phyloP scores from a whole-genome alignment of 2,888 invertebrate species.

The Chloroclysta siterata region DNA sequence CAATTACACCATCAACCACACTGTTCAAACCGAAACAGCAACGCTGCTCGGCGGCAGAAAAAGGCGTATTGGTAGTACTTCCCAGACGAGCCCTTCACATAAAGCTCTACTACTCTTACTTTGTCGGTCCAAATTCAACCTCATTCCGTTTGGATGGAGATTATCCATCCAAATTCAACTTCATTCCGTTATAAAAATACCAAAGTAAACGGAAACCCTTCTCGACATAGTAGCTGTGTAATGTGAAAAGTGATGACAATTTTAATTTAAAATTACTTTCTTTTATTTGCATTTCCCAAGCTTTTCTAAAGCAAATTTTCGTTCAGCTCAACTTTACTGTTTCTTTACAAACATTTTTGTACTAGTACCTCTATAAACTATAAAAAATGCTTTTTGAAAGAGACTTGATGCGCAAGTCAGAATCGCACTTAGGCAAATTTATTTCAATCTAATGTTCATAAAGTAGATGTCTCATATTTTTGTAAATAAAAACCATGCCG shows the following conservation, averaged over 20 bases:
- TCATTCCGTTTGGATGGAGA: conserved; percentile 41
- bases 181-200: conserved; percentile 73
- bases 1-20: too few species aligned
- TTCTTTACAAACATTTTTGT: background rate
- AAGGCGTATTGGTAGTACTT: too few species aligned
- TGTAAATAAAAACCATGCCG: background rate
- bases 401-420: background rate
- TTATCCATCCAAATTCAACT: conserved; percentile 70
- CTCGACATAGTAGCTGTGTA: conserved; percentile 44
- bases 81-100: too few species aligned
- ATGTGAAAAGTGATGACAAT: conserved; percentile 62
- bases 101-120: too few species aligned
- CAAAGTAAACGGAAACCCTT: conserved; percentile 60
- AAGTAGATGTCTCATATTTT: background rate
- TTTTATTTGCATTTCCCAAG: conserved; percentile 14
- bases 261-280: conserved; percentile 62
- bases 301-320: background rate
- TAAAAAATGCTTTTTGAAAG: background rate
- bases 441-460: conserved; percentile 1
- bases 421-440: conserved; percentile 1
- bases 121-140: too few species aligned
- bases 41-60: too few species aligned
- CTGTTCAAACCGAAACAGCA: too few species aligned
- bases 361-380: background rate
- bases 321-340: too few species aligned